Evolutionary conservation across 2,888 invertebrate genomes (phyloP).

Genomic region (Galerucella calmariensis): DNA sequence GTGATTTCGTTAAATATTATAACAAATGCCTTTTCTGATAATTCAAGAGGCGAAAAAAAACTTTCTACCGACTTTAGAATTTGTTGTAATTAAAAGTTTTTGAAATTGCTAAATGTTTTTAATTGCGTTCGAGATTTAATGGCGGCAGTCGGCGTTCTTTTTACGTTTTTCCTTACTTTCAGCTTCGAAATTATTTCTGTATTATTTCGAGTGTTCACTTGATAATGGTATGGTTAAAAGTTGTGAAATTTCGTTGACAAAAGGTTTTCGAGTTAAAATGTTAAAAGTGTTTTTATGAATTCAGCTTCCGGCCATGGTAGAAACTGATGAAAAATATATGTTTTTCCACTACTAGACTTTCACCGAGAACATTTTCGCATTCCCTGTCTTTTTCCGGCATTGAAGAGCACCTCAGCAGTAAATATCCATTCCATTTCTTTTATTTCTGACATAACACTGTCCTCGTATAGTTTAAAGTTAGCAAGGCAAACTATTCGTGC

Average conservation of each 20-base stretch:
- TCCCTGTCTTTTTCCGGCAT: too few species aligned
- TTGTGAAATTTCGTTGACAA: neutral
- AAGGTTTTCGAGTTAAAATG: too few species aligned
- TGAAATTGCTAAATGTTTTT: constrained; percentile 35
- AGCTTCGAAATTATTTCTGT: constrained; percentile 7
- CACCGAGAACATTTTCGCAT: too few species aligned
- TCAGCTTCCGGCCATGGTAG: too few species aligned
- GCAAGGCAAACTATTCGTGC: too few species aligned
- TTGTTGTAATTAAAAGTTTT: constrained; percentile 40
- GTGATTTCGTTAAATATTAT: constrained; percentile 11
- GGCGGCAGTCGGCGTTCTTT: constrained; percentile 3
- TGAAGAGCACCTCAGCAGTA: too few species aligned
- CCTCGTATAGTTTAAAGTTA: too few species aligned
- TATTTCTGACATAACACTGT: too few species aligned
- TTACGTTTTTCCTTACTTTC: constrained; percentile 2
- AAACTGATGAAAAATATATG: too few species aligned
- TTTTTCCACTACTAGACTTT: too few species aligned
- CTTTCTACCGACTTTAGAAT: constrained; percentile 27
- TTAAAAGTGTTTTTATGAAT: too few species aligned
- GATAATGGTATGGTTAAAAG: neutral
- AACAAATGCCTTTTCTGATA: constrained; percentile 20
- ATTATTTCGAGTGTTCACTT: neutral
- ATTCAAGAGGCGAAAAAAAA: constrained; percentile 15
- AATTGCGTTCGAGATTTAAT: constrained; percentile 33
- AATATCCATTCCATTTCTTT: too few species aligned